Base-by-base conservation (phyloP, 1,140 invertebrate genomes). In the Euglossa dilemma region DNA sequence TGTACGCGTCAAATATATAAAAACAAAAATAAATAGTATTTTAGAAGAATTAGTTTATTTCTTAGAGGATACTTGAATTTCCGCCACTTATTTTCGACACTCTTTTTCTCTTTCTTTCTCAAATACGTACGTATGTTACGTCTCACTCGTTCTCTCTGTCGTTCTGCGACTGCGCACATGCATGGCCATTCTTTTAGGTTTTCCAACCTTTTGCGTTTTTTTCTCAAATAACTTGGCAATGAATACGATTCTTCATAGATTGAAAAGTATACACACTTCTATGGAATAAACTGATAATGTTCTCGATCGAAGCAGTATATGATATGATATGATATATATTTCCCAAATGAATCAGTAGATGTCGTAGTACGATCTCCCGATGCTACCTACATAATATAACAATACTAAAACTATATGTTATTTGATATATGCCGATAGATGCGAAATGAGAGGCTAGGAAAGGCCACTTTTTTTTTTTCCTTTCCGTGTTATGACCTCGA, bases 41-140 rank as follows among this genome's bases (percentile, higher is more conserved):
- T 47, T 47, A 18, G 14, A 25, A 70, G 6, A 28, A 52, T 71
- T 52, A 11, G n/a, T 52, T 4, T 7, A 43, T 12, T 20, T 6
- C 18, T 28, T 36, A 14, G 36, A 59, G 36, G 59, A 57, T 64
- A 76, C 74, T 76, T 76, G 47, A 76, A 76, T 76, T 76, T 76
- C 45, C 71, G 54, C 74, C 59, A 50, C 47, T 76, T 76, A 64
- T 76, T 76, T 52, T 64, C 59, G 28, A 43, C 47, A 6, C 59
- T 76, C 28, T 61, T 75, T 75, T 36, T 64, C 59, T 76, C 59
- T 64, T n/a, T 76, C 59, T 63, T 50, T n/a, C 25, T 64, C 28
- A 12, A 50, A 52, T 64, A 47, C 47, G 0, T 14, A 47, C 7
- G 14, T 36, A 52, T 52, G 23, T 52, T 20, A 8, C 74, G 20